Base-by-base conservation (phyloP, 1,140 invertebrate species). In the Drosophila ironensis region DNA sequence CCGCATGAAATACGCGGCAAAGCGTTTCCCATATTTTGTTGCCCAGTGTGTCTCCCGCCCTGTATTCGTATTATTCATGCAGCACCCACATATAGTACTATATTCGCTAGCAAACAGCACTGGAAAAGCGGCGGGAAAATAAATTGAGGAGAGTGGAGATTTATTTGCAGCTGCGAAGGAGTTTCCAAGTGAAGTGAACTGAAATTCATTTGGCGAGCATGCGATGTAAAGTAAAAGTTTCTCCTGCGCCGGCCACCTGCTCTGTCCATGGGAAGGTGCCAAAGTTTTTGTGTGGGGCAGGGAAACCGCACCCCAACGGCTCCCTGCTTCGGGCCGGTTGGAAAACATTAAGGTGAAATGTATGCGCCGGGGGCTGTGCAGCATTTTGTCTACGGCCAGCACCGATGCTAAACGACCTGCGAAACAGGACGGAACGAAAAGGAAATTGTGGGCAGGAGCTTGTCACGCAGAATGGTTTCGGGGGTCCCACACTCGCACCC, bases 341-440 rank as follows among this genome's bases (percentile, higher is more conserved):
- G n/a, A n/a, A 76, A 63, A 42, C 63, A 74, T 69, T 61, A 69
- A 61, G 72, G 45, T 61, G 61, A 73, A 78, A 69, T 73, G 57
- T 68, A 72, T 54, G 73, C 52, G 50, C 56, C 54, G n/a, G 17
- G 22, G 35, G 57, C 35, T 64, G 64, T 57, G 69, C 75, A 73
- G 42, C 75, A 48, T 70, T 80, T 54, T 68, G 50, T 72, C 48
- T 47, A 46, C 35, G 24, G 20, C 28, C 57, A 17, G 22, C 9
- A 30, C 25, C 4, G 9, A 7, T 7, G 9, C 25, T n/a, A 27
- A 9, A 30, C 9, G 11, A 33, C 30, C 4, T 30, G 3, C 25
- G 41, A 37, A 45, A 38, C 42, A 50, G 52, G 20, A 30, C 16
- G 47, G 42, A 52, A 11, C 22, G 37, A 25, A 25, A n/a, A 19